A percentile compares a stretch with the other conserved stretches of the same genome.
phyloP scores from a whole-genome alignment of 2,797 vertebrate species.

The Cossypha dichroa region DNA sequence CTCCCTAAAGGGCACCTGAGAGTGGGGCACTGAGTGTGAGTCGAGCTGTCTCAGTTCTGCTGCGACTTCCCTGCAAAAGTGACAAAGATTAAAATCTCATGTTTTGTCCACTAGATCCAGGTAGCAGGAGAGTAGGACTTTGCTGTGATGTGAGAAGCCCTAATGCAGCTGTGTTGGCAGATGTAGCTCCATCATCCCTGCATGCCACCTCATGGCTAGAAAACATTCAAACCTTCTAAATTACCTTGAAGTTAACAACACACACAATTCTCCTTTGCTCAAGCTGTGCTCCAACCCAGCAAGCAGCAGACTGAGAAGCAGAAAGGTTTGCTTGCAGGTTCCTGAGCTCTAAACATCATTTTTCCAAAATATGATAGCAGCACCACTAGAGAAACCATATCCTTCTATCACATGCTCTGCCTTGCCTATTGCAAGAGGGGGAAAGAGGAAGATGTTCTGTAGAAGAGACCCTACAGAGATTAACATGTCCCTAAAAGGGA shows the following conservation, averaged over 20 bases:
- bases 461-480: background rate
- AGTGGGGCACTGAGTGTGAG: background rate
- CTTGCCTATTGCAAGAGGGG: background rate
- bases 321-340: background rate
- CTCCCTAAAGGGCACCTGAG: background rate
- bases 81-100: background rate
- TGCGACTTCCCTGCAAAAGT: background rate
- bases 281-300: background rate
- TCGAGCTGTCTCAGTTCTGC: background rate
- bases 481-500: background rate
- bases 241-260: background rate
- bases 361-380: background rate
- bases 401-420: background rate
- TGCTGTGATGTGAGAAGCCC: background rate
- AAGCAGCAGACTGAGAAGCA: background rate
- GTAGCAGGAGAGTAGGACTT: background rate
- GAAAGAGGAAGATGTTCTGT: background rate
- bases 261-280: background rate
- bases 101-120: background rate
- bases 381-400: background rate
- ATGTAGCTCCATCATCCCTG: background rate
- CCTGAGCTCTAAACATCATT: background rate
- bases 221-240: background rate
- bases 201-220: fast-evolving
- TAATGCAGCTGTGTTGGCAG: background rate